Conservation (phyloP, 2,888 invertebrate genomes). For the Hetaerina titia region DNA sequence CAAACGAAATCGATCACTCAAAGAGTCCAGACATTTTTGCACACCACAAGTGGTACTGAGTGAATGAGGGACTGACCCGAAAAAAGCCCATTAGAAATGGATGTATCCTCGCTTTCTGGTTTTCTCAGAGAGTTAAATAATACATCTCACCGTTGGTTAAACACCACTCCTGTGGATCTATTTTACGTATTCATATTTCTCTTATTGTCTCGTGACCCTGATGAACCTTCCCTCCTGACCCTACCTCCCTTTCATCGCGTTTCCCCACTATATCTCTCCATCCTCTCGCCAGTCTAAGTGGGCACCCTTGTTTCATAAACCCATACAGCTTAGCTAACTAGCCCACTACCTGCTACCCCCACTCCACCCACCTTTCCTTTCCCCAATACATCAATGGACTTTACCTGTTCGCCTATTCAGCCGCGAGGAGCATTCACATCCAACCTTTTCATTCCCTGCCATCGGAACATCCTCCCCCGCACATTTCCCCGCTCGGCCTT, state of each 20-base stretch:
- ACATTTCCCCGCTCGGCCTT: background rate
- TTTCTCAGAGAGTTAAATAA: background rate
- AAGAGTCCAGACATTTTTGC: no score
- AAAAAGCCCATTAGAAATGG: background rate
- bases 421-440: background rate
- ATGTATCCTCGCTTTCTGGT: background rate
- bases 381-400: slow-evolving; percentile 35
- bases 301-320: background rate
- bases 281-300: background rate
- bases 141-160: background rate
- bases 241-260: background rate
- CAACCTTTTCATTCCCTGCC: background rate
- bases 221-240: background rate
- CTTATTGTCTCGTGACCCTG: background rate
- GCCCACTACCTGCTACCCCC: slow-evolving; percentile 28
- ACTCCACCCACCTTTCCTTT: background rate
- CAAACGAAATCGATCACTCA: no score
- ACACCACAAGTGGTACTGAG: no score
- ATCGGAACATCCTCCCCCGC: background rate
- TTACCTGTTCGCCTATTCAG: slow-evolving; percentile 26
- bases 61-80: background rate
- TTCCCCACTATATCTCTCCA: background rate
- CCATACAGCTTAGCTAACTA: background rate
- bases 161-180: background rate
- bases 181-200: background rate